A percentile compares a stretch with the other conserved stretches of the same genome.
Evolutionary conservation across 2,888 invertebrate genomes (phyloP).

Genomic region (Acleris cristana): DNA sequence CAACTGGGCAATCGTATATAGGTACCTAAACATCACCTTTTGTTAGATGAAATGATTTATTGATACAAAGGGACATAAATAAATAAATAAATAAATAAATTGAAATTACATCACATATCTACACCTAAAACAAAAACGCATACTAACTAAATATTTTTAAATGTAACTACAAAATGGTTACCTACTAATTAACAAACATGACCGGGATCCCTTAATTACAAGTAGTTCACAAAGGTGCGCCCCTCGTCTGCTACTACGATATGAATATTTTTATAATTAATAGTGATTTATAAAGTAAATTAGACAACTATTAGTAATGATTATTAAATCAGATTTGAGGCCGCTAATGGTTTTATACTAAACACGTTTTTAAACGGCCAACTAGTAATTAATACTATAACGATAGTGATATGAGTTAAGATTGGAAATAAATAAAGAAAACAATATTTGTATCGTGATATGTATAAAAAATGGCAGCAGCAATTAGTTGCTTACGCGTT

Average conservation of each 20-base stretch:
- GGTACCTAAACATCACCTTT: no score
- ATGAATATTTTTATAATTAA: constrained; percentile 11
- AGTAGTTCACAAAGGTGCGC: constrained; percentile 2
- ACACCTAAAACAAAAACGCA: no score
- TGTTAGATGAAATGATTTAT: no score
- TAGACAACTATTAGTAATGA: background rate
- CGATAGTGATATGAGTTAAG: background rate
- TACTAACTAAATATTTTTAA: no score
- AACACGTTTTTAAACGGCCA: background rate
- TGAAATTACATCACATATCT: no score
- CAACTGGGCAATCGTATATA: no score
- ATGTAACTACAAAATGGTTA: background rate
- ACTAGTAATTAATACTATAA: background rate
- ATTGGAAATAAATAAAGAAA: background rate
- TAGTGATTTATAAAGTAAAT: constrained; percentile 9
- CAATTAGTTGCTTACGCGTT: no score
- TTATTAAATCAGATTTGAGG: background rate
- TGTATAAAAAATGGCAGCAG: no score
- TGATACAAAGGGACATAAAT: no score
- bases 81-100: no score
- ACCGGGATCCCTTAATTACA: constrained; percentile 3
- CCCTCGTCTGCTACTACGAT: background rate
- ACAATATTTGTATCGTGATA: no score
- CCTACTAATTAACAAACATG: background rate
- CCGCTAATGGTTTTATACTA: background rate